Evolutionary conservation across 1,140 invertebrate genomes (phyloP), one percentile per base, ranked within the genome.

Genomic region (Amphibalanus amphitrite): DNA sequence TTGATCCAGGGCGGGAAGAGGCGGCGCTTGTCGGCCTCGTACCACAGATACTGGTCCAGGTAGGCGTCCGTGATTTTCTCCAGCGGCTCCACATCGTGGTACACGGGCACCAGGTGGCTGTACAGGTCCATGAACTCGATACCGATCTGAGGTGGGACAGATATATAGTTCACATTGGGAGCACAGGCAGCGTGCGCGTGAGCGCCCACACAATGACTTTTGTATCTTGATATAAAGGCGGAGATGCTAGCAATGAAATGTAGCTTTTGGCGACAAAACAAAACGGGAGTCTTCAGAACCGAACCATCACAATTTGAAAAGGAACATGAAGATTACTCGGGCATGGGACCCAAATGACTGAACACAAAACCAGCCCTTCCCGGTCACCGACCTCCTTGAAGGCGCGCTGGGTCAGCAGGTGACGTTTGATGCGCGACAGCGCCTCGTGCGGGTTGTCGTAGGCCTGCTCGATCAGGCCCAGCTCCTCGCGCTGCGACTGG

Each of bases 101-200:
- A 99, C 0, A 99, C 97, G 0, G 97, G 97, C 71, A 99, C 95
- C 69, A 99, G 80, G 81, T 99, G 96, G 75, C 93, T 98, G 82
- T 99, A 99, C 33, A 99, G 83, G 80, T 99, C 97, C 97, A 99
- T 99, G 80, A 99, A 99, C 81, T 99, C 97, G 77, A 99, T 99
- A 25, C 95, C 95, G 28, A 67, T 67, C 65, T 67, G 28, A 38
- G 17, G 17, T n/a, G n/a, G n/a, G n/a, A n/a, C n/a, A n/a, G n/a
- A n/a, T n/a, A n/a, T n/a, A n/a, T n/a, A n/a, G n/a, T n/a, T n/a
- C n/a, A n/a, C n/a, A n/a, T n/a, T n/a, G n/a, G n/a, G n/a, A n/a
- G n/a, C n/a, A n/a, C n/a, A n/a, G n/a, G n/a, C n/a, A n/a, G n/a
- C n/a, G n/a, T n/a, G n/a, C n/a, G n/a, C n/a, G n/a, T n/a, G n/a